Conservation (phyloP, 2,113 vertebrate species). For the Charadrius vociferus region DNA sequence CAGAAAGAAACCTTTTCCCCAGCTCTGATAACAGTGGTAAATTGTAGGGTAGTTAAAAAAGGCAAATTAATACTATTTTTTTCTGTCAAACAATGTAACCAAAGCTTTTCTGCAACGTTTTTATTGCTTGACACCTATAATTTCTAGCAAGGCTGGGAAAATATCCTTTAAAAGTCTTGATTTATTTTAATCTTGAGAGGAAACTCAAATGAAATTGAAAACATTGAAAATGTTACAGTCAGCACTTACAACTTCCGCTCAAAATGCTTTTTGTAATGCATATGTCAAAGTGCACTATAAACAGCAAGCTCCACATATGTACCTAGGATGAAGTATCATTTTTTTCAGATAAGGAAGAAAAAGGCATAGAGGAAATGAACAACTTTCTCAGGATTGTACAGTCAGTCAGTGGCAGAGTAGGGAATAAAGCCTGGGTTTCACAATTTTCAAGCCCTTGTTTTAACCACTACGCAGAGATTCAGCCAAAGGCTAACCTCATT, state of each 20-base stretch:
- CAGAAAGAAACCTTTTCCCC: background rate
- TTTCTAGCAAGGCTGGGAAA: background rate
- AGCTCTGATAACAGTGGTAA: background rate
- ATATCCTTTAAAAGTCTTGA: background rate
- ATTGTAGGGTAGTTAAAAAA: background rate
- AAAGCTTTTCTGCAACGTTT: background rate
- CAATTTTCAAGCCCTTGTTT: background rate
- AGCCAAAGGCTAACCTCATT: background rate
- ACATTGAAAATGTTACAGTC: background rate
- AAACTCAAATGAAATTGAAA: background rate
- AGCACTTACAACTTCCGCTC: background rate
- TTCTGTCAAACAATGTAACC: background rate
- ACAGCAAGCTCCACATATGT: background rate
- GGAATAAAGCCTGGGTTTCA: background rate
- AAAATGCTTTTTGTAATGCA: background rate
- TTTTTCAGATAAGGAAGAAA: background rate
- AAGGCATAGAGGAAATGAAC: background rate
- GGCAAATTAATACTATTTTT: background rate
- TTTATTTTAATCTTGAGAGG: background rate
- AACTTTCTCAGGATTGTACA: background rate
- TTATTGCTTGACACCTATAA: background rate
- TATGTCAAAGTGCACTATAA: background rate
- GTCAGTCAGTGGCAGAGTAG: background rate
- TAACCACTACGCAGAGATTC: background rate
- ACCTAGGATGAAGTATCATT: background rate